phyloP scores from a whole-genome alignment of 2,797 vertebrate species.

The Mormyrops boulengeri region DNA sequence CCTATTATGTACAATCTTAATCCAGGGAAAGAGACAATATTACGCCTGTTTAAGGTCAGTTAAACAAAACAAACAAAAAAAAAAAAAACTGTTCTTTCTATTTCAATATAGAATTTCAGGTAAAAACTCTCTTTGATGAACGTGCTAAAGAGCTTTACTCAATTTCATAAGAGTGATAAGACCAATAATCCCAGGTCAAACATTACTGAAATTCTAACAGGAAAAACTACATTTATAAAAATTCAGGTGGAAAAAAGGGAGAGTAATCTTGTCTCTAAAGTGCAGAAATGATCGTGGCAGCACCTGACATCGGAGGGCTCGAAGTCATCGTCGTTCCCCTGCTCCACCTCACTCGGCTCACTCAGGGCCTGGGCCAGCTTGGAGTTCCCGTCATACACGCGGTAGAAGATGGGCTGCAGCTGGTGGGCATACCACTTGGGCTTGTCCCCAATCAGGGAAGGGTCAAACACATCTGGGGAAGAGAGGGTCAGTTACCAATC shows the following conservation, averaged over 20 bases:
- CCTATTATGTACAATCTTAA: neutral
- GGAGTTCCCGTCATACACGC: constrained; percentile 85
- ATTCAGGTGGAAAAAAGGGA: neutral
- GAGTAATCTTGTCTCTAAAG: neutral
- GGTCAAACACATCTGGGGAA: constrained; percentile 84
- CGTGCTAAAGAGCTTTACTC: neutral
- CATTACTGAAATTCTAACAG: neutral
- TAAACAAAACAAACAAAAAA: neutral
- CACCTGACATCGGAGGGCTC: constrained; percentile 91
- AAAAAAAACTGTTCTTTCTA: neutral
- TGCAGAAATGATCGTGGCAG: neutral
- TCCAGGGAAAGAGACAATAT: neutral
- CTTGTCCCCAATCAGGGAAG: constrained; percentile 94
- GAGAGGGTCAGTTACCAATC: constrained; percentile 59
- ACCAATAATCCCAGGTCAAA: neutral
- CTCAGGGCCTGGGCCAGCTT: constrained; percentile 87
- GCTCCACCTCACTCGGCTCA: constrained; percentile 75
- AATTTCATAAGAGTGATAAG: neutral
- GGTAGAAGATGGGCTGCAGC: constrained; percentile 88
- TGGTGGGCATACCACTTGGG: constrained; percentile 98
- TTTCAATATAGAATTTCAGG: neutral
- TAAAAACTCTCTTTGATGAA: neutral
- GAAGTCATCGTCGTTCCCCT: constrained; percentile 58
- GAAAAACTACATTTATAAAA: neutral
- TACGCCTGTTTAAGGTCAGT: neutral